These are phyloP conservation scores for Olivierus martensii DNA, from an alignment of 1,140 invertebrate genomes.

Conservation along the genomic window DNA sequence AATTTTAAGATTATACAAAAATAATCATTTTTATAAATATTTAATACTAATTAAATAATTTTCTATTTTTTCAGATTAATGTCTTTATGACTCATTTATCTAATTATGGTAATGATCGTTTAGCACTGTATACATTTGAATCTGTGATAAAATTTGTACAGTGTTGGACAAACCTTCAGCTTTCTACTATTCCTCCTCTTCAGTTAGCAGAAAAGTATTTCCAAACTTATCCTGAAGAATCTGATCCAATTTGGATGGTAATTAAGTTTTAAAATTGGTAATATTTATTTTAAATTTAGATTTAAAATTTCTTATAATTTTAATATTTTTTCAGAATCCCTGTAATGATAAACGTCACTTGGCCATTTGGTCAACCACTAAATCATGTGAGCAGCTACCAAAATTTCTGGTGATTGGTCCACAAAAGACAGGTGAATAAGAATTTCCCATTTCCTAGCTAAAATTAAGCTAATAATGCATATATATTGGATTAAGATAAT, in stretches of 20 bases:
- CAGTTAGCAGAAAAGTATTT: conserved; percentile 90
- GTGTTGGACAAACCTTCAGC: conserved; percentile 89
- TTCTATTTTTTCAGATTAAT: conserved; percentile 62
- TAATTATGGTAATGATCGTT: conserved; percentile 94
- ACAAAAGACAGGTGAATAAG: conserved; percentile 72
- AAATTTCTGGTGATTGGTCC: conserved; percentile 92
- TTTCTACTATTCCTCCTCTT: conserved; percentile 62
- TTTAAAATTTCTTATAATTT: background rate
- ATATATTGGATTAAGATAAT: no score
- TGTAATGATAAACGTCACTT: conserved; percentile 85
- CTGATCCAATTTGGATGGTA: conserved; percentile 82
- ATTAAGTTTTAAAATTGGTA: background rate
- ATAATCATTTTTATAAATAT: no score
- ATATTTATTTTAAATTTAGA: background rate
- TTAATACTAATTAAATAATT: no score
- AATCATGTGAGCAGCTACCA: conserved; percentile 83
- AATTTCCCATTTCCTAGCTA: no score
- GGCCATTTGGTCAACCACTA: conserved; percentile 85
- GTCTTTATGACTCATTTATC: conserved; percentile 99
- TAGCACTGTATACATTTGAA: conserved; percentile 94
- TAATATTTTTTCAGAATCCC: conserved; percentile 54
- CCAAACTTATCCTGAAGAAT: conserved; percentile 78
- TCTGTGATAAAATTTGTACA: conserved; percentile 89
- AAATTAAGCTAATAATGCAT: no score
- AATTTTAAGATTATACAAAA: no score